Evolutionary conservation across 2,888 invertebrate species (phyloP).

Genomic region (Cremastinae sp.): DNA sequence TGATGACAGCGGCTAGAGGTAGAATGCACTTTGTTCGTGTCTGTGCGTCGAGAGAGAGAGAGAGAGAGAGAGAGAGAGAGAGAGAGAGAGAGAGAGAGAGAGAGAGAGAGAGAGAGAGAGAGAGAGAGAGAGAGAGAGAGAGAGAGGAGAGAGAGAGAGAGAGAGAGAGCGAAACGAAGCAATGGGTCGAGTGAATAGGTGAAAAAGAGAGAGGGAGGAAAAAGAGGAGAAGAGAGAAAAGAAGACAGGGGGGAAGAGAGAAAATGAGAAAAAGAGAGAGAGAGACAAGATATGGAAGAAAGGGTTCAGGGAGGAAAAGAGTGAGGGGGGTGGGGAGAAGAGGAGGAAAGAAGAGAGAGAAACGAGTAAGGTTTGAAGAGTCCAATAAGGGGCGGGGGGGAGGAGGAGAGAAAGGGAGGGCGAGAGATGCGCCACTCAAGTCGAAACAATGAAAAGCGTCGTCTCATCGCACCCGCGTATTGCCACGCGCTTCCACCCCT

Average conservation of each 20-base stretch:
- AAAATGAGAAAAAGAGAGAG: conserved; percentile 6
- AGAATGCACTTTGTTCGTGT: conserved; percentile 28
- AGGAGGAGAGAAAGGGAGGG: conserved; percentile 36
- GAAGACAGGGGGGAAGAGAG: conserved; percentile 47
- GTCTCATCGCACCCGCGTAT: conserved; percentile 57
- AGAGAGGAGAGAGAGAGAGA: not conserved
- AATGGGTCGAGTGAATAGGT: conserved; percentile 9
- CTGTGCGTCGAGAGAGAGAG: conserved; percentile 20
- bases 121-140: not conserved
- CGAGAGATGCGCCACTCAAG: conserved; percentile 69
- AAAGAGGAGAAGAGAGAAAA: conserved; percentile 18
- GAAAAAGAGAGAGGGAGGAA: not conserved
- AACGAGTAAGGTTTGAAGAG: conserved; percentile 7
- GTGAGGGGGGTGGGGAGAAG: conserved; percentile 32
- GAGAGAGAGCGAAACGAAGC: conserved; percentile 37
- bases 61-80: conserved; percentile 1
- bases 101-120: conserved; percentile 42
- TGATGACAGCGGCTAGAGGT: conserved; percentile 69
- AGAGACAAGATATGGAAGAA: conserved; percentile 13
- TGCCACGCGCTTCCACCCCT: conserved; percentile 53
- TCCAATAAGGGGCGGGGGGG: conserved; percentile 10
- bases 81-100: conserved; percentile 7
- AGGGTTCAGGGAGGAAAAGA: conserved; percentile 8
- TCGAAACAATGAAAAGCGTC: conserved; percentile 72
- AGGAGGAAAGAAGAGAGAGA: conserved; percentile 13